Conservation (phyloP, 92 coral and sea anemone species). For the Meandrina meandrites region DNA sequence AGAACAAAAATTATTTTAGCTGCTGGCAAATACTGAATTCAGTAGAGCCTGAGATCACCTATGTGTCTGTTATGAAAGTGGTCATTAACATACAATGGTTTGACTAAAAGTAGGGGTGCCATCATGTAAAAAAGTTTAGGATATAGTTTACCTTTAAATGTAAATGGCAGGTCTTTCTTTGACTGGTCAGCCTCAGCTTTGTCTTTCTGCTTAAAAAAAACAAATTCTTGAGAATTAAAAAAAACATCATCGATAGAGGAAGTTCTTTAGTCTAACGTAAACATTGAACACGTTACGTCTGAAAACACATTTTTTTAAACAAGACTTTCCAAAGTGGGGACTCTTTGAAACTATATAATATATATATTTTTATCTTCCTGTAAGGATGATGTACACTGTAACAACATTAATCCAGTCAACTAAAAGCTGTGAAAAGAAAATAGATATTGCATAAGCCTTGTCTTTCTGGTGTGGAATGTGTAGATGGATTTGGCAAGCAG, state of each 20-base stretch:
- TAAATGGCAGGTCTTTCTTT: conserved; percentile 71
- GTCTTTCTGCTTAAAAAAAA: not conserved
- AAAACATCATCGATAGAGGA: not conserved
- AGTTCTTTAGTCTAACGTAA: not conserved
- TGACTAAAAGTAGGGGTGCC: not conserved
- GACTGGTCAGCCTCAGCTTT: conserved; percentile 1
- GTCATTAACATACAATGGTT: not conserved
- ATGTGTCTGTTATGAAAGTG: not conserved
- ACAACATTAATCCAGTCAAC: no score
- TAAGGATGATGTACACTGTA: no score
- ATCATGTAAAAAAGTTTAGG: not conserved
- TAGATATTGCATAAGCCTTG: no score
- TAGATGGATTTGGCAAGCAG: no score
- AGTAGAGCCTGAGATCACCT: not conserved
- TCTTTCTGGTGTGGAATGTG: no score
- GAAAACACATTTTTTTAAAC: no score
- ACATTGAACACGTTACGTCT: no score
- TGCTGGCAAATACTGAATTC: not conserved
- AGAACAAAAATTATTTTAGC: no score
- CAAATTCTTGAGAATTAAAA: not conserved
- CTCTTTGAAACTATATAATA: no score
- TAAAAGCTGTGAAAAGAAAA: no score
- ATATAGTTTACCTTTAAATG: conserved; percentile 63
- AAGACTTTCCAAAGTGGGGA: no score
- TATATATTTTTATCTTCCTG: no score